A percentile compares a stretch with the other conserved stretches of the same genome.
Evolutionary conservation across 2,113 vertebrate genomes (phyloP).

Genomic region (Cephalopholis sonnerati): DNA sequence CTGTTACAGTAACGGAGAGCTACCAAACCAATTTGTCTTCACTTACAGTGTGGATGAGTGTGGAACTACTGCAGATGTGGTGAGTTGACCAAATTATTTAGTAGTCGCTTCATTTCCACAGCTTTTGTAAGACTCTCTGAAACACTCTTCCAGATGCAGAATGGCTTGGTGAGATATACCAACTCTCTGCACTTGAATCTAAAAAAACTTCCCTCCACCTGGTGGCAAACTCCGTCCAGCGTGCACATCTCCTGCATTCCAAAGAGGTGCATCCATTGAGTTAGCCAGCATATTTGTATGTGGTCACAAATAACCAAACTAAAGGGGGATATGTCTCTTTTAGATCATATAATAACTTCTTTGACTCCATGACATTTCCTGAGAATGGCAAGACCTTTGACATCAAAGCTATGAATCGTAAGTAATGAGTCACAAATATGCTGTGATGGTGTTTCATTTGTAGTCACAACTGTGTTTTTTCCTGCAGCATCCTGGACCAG

Average conservation of each 20-base stretch:
- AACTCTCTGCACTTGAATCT: slow-evolving; percentile 65
- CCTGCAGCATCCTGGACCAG: slow-evolving; percentile 71
- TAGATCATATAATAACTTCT: slow-evolving; percentile 24
- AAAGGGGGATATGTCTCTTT: neutral
- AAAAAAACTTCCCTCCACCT: neutral
- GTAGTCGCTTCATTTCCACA: neutral
- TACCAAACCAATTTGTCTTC: slow-evolving; percentile 62
- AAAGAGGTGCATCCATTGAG: slow-evolving; percentile 38
- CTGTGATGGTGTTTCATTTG: neutral
- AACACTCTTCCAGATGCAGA: slow-evolving; percentile 46
- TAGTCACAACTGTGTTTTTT: neutral
- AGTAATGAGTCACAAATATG: neutral
- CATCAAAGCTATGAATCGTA: slow-evolving; percentile 73
- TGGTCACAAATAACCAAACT: rapidly evolving
- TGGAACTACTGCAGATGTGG: slow-evolving; percentile 59
- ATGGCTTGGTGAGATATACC: slow-evolving; percentile 55
- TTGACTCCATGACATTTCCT: neutral
- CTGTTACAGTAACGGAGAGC: slow-evolving; percentile 65
- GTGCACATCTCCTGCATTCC: slow-evolving; percentile 62
- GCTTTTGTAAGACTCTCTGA: rapidly evolving
- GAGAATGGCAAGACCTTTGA: slow-evolving; percentile 13
- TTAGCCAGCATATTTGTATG: rapidly evolving
- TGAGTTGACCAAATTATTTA: slow-evolving; percentile 30
- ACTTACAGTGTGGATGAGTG: slow-evolving; percentile 65
- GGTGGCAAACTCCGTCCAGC: slow-evolving; percentile 36